A percentile compares a stretch with the other conserved stretches of the same genome.
Evolutionary conservation across 2,113 vertebrate genomes (phyloP).

Genomic region (Condylura cristata): DNA sequence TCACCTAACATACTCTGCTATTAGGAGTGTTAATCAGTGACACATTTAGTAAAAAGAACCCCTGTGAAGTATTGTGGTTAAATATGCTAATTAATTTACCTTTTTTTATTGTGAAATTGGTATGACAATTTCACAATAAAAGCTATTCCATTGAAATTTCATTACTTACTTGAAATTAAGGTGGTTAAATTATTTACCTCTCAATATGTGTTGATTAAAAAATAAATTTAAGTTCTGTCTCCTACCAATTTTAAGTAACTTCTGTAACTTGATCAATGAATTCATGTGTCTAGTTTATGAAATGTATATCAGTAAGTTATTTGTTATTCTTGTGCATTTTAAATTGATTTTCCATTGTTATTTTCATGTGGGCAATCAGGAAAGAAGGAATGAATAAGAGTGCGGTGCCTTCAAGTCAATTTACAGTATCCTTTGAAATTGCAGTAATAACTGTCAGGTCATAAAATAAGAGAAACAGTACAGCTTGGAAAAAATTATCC

Average conservation of each 20-base stretch:
- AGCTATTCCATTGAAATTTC: conserved; percentile 52
- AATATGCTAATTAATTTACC: not conserved
- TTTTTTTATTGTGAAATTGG: not conserved
- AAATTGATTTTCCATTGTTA: conserved; percentile 62
- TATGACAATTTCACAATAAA: not conserved
- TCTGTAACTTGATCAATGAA: conserved; percentile 28
- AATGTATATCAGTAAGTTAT: not conserved
- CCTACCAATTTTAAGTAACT: not conserved
- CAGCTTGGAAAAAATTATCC: conserved; percentile 54
- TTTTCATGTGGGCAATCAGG: conserved; percentile 64
- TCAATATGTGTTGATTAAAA: conserved; percentile 9
- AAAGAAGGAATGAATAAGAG: conserved; percentile 57
- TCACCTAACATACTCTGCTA: not conserved
- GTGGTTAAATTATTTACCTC: conserved; percentile 6
- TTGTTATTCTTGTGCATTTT: conserved; percentile 73
- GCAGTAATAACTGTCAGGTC: conserved; percentile 63
- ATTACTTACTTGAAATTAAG: conserved; percentile 41
- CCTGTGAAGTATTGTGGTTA: not conserved
- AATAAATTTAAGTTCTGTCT: conserved; percentile 42
- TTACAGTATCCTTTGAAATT: conserved; percentile 66
- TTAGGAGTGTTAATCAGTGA: not conserved
- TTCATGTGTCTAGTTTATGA: conserved; percentile 43
- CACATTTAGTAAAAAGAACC: not conserved
- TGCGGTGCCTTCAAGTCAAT: conserved; percentile 48
- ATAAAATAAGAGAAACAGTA: conserved; percentile 69